Conservation (phyloP, 2,888 invertebrate species). For the Acanthacorydalis orientalis region DNA sequence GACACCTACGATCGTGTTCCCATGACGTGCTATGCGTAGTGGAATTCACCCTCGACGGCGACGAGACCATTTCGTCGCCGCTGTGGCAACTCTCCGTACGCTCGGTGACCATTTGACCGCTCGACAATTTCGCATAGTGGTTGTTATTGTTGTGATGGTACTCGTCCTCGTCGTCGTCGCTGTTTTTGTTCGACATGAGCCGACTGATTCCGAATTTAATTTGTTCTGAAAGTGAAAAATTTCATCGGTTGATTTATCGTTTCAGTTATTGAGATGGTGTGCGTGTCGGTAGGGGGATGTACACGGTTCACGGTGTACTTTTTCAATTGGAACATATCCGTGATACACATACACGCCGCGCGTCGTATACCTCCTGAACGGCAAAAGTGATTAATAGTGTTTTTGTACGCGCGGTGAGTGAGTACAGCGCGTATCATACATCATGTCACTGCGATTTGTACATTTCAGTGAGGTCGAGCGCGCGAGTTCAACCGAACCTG, state of each 20-base stretch:
- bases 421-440: slow-evolving; percentile 6
- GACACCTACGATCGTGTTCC: slow-evolving; percentile 16
- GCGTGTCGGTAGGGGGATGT: too few relatives aligned
- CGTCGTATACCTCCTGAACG: too few relatives aligned
- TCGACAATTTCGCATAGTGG: slow-evolving; percentile 20
- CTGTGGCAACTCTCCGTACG: slow-evolving; percentile 36
- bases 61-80: slow-evolving; percentile 31
- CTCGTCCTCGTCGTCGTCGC: slow-evolving; percentile 40
- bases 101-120: slow-evolving; percentile 29
- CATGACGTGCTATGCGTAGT: slow-evolving; percentile 15
- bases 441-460: slow-evolving; percentile 15
- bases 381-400: too few relatives aligned
- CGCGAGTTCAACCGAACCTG: slow-evolving; percentile 12
- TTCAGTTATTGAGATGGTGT: too few relatives aligned
- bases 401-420: too few relatives aligned
- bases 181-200: slow-evolving; percentile 46
- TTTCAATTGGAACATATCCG: too few relatives aligned
- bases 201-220: slow-evolving; percentile 75
- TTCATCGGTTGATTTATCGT: too few relatives aligned
- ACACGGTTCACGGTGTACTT: too few relatives aligned
- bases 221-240: slow-evolving; percentile 44
- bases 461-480: slow-evolving; percentile 14
- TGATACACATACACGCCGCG: too few relatives aligned
- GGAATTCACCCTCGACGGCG: slow-evolving; percentile 22
- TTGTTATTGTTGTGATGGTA: slow-evolving; percentile 31